Conservation (phyloP, 2,888 invertebrate species). For the Scaptomyza parva region DNA sequence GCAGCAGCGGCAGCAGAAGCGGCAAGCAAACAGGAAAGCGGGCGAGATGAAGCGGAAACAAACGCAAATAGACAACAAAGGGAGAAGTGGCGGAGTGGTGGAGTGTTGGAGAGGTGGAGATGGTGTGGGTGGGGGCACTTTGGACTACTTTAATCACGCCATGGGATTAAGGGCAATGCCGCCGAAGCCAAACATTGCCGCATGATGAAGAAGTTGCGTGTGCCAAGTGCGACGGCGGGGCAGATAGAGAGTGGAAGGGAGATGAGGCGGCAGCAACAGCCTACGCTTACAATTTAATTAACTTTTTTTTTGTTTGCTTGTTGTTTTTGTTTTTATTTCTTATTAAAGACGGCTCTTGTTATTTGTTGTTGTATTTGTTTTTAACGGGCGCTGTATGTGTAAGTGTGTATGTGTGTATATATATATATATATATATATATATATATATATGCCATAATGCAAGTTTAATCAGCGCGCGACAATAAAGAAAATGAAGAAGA, state of each 20-base stretch:
- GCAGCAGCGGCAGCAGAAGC: too few species aligned
- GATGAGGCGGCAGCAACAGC: not conserved
- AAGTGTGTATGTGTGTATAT: too few species aligned
- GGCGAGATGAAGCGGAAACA: conserved; percentile 22
- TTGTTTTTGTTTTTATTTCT: conserved; percentile 60
- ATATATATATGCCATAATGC: conserved; percentile 59
- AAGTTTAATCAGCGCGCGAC: conserved; percentile 78
- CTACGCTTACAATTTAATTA: conserved; percentile 80
- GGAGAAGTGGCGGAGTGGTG: not conserved
- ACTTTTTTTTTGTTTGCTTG: conserved; percentile 67
- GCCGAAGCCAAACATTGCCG: conserved; percentile 38
- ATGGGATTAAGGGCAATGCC: conserved; percentile 73
- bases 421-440: not conserved
- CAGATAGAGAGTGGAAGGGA: not conserved
- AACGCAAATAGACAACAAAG: conserved; percentile 34
- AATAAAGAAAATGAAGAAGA: conserved; percentile 36
- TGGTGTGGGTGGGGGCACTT: conserved; percentile 36
- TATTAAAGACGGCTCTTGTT: conserved; percentile 72
- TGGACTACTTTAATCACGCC: conserved; percentile 80
- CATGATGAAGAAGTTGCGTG: conserved; percentile 81
- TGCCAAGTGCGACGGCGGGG: conserved; percentile 8
- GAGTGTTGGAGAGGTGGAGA: conserved; percentile 2
- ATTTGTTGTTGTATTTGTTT: conserved; percentile 53
- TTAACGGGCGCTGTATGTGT: conserved; percentile 75
- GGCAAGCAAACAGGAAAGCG: conserved; percentile 46